Conservation (phyloP, 2,888 invertebrate genomes). For the Ophioninae sp. region DNA sequence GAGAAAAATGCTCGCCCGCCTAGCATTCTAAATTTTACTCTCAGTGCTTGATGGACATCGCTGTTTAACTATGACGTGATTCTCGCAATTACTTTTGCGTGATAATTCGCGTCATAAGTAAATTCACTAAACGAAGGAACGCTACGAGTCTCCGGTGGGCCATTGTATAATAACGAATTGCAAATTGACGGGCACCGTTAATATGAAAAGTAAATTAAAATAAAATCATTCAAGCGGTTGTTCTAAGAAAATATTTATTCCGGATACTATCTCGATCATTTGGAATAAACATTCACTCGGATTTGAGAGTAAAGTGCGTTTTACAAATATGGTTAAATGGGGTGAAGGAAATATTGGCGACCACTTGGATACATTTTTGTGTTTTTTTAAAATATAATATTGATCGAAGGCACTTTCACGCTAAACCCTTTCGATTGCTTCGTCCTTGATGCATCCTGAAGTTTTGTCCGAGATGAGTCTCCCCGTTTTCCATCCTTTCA, state of each 20-base stretch:
- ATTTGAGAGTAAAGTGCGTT: neutral
- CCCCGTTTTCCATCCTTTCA: neutral
- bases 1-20: constrained; percentile 3
- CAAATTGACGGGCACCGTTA: neutral
- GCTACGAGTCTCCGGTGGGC: neutral
- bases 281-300: neutral
- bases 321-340: neutral
- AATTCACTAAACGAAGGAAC: neutral
- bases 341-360: neutral
- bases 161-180: neutral
- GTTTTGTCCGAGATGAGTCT: neutral
- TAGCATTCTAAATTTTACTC: neutral
- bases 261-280: neutral
- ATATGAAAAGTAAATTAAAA: neutral
- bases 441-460: neutral
- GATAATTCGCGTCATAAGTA: constrained; percentile 1
- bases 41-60: constrained; percentile 1
- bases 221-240: neutral
- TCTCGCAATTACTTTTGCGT: neutral
- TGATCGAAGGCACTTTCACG: neutral
- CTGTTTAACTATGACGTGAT: constrained; percentile 17
- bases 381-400: neutral
- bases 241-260: constrained; percentile 9
- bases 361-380: neutral
- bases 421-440: neutral